Conservation (phyloP, 2,113 vertebrate species). For the Sturnus vulgaris region DNA sequence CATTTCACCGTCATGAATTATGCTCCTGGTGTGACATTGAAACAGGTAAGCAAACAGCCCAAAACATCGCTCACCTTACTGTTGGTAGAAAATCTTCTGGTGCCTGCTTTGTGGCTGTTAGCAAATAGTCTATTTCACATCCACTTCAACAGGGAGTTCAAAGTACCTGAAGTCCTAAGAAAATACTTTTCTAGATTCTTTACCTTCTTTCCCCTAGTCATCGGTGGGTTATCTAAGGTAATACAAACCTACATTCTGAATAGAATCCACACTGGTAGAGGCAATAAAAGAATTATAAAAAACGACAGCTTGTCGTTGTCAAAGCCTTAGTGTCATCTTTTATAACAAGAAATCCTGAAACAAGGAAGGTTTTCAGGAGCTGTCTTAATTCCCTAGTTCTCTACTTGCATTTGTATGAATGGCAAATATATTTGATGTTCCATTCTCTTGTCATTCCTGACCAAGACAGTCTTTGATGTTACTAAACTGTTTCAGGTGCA, state of each 20-base stretch:
- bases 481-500: constrained; percentile 77
- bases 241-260: not conserved
- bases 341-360: not conserved
- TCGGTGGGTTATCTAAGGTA: not conserved
- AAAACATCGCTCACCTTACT: not conserved
- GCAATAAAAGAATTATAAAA: not conserved
- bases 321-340: not conserved
- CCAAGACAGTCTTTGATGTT: not conserved
- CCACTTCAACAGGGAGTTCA: not conserved
- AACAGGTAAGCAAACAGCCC: constrained; percentile 77
- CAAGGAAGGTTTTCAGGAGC: not conserved
- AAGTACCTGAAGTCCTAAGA: not conserved
- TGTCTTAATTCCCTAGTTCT: not conserved
- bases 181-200: not conserved
- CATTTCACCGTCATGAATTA: constrained; percentile 99
- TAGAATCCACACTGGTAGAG: not conserved
- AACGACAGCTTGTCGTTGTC: not conserved
- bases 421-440: not conserved
- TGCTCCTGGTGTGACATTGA: constrained; percentile 75
- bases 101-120: not conserved
- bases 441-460: not conserved
- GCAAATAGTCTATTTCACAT: not conserved
- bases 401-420: not conserved
- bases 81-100: not conserved
- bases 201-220: not conserved